Evolutionary conservation across 2,797 vertebrate species (phyloP).

Genomic region (Neosalanx taihuensis): DNA sequence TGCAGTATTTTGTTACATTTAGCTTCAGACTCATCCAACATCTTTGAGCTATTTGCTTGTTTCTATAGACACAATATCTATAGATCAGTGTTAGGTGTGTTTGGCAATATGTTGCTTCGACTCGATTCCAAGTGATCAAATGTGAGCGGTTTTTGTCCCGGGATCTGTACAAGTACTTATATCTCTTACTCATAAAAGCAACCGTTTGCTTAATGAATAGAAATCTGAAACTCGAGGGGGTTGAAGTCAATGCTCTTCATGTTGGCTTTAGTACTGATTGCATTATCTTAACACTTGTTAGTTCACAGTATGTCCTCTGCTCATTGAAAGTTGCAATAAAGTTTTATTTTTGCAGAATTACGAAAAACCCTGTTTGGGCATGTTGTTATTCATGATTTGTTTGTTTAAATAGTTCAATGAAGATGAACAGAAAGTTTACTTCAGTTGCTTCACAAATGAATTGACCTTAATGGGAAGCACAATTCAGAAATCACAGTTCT

Average conservation of each 20-base stretch:
- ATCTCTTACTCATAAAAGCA: slow-evolving; percentile 1
- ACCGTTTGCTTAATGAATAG: slow-evolving; percentile 24
- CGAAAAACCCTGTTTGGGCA: slow-evolving; percentile 13
- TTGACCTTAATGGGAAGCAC: too few relatives aligned
- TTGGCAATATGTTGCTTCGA: slow-evolving; percentile 25
- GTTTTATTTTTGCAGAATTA: slow-evolving; percentile 93
- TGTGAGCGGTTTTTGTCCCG: slow-evolving; percentile 38
- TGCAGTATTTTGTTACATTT: slow-evolving; percentile 52
- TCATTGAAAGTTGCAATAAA: slow-evolving; percentile 92
- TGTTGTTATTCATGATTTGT: neutral
- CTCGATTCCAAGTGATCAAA: slow-evolving; percentile 33
- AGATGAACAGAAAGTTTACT: too few relatives aligned
- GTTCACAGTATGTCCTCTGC: slow-evolving; percentile 71
- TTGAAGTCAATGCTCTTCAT: slow-evolving; percentile 41
- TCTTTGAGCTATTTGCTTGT: slow-evolving; percentile 23
- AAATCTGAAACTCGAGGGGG: slow-evolving; percentile 36
- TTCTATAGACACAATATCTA: slow-evolving; percentile 37
- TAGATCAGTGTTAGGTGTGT: slow-evolving; percentile 50
- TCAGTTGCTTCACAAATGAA: too few relatives aligned
- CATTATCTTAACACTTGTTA: slow-evolving; percentile 50
- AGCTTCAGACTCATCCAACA: slow-evolving; percentile 25
- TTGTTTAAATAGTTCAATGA: neutral
- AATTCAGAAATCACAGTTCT: too few relatives aligned
- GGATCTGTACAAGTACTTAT: slow-evolving; percentile 21
- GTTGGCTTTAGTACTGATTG: slow-evolving; percentile 54